These are phyloP conservation scores for Lucinisca nassula DNA, from an alignment of 2,888 invertebrate genomes.

Conservation along the genomic window DNA sequence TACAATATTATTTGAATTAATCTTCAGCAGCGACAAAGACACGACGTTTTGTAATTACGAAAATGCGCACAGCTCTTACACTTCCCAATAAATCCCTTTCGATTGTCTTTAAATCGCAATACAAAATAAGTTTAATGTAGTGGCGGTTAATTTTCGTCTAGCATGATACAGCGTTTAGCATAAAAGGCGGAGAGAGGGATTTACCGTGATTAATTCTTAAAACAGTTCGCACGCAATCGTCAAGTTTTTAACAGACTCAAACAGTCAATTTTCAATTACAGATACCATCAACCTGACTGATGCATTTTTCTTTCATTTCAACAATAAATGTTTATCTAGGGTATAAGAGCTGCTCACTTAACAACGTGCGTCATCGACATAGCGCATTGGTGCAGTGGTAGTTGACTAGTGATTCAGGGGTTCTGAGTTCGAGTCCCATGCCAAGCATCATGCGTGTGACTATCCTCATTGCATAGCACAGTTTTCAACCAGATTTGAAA, in stretches of 20 bases:
- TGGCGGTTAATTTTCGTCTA: background rate
- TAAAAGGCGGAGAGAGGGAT: background rate
- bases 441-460: too few species aligned
- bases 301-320: too few species aligned
- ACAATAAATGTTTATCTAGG: too few species aligned
- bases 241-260: background rate
- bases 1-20: conserved; percentile 9
- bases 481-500: too few species aligned
- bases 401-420: too few species aligned
- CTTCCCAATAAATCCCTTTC: conserved; percentile 6
- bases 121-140: background rate
- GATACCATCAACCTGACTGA: background rate
- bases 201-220: background rate
- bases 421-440: too few species aligned
- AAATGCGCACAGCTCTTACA: background rate
- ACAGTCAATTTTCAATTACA: background rate
- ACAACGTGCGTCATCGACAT: too few species aligned
- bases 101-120: conserved; percentile 17
- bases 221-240: background rate
- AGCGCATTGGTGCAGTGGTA: too few species aligned
- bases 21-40: background rate
- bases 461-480: too few species aligned
- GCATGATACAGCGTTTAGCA: background rate
- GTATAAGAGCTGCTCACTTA: too few species aligned
- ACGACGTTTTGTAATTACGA: conserved; percentile 10